phyloP scores from a whole-genome alignment of 2,888 invertebrate genomes.

The Operophtera brumata region DNA sequence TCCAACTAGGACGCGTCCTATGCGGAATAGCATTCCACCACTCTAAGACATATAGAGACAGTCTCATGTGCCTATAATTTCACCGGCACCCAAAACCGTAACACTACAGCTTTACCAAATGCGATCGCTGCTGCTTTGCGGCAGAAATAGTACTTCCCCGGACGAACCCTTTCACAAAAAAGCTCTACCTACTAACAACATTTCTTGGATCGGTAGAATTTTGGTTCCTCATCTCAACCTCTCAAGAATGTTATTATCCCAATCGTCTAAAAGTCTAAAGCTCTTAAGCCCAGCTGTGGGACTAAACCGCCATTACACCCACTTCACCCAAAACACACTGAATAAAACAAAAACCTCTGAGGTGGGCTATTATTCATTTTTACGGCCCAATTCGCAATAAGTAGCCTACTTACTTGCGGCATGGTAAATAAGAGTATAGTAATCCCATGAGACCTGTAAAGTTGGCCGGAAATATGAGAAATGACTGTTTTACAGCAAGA shows the following conservation, averaged over 20 bases:
- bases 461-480: slow-evolving; percentile 17
- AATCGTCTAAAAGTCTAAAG: slow-evolving; percentile 1
- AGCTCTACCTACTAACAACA: neutral
- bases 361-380: slow-evolving; percentile 38
- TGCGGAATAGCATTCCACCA: no score
- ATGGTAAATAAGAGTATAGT: slow-evolving; percentile 34
- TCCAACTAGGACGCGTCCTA: no score
- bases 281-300: slow-evolving; percentile 23
- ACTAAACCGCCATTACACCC: slow-evolving; percentile 22
- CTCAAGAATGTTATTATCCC: slow-evolving; percentile 1
- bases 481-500: slow-evolving; percentile 2
- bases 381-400: slow-evolving; percentile 27
- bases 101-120: no score
- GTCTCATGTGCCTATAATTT: no score
- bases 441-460: slow-evolving; percentile 29
- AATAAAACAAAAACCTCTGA: slow-evolving; percentile 30
- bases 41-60: no score
- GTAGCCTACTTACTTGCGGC: slow-evolving; percentile 20
- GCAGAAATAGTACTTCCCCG: no score
- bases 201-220: neutral
- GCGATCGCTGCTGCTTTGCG: no score
- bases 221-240: neutral
- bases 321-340: slow-evolving; percentile 21
- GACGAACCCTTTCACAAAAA: no score
- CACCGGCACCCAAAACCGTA: no score